A percentile compares a stretch with the other conserved stretches of the same genome.
Conservation (phyloP, 2,888 invertebrate species). For the Agapostemon virescens region DNA sequence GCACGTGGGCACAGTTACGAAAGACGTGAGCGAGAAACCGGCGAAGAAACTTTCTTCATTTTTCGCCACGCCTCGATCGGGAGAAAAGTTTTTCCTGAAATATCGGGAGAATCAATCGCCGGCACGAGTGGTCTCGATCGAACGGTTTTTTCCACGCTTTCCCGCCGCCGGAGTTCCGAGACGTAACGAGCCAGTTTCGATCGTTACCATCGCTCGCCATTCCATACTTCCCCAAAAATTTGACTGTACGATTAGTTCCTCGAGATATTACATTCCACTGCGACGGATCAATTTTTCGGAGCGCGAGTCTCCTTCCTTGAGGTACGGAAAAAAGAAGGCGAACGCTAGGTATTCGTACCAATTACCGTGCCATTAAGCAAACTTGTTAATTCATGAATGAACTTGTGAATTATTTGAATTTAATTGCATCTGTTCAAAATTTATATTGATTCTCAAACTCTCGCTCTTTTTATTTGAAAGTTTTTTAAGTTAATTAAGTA, state of each 20-base stretch:
- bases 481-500: too few relatives aligned
- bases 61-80: conserved; percentile 70
- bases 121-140: conserved; percentile 67
- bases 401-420: too few relatives aligned
- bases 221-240: conserved; percentile 6
- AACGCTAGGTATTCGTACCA: too few relatives aligned
- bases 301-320: not conserved
- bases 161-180: conserved; percentile 20
- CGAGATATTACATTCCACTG: not conserved
- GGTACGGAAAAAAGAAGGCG: not conserved
- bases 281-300: not conserved
- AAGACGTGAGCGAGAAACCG: conserved; percentile 58
- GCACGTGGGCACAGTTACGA: conserved; percentile 71
- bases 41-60: conserved; percentile 78
- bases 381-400: too few relatives aligned
- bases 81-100: conserved; percentile 74
- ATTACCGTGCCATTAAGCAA: too few relatives aligned
- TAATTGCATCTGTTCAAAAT: too few relatives aligned
- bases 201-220: conserved; percentile 1
- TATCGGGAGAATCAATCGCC: conserved; percentile 78
- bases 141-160: conserved; percentile 51
- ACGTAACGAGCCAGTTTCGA: conserved; percentile 40
- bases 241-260: conserved; percentile 4
- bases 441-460: too few relatives aligned
- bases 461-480: too few relatives aligned